Evolutionary conservation across 2,113 vertebrate species (phyloP).

Genomic region (Paramisgurnus dabryanus): DNA sequence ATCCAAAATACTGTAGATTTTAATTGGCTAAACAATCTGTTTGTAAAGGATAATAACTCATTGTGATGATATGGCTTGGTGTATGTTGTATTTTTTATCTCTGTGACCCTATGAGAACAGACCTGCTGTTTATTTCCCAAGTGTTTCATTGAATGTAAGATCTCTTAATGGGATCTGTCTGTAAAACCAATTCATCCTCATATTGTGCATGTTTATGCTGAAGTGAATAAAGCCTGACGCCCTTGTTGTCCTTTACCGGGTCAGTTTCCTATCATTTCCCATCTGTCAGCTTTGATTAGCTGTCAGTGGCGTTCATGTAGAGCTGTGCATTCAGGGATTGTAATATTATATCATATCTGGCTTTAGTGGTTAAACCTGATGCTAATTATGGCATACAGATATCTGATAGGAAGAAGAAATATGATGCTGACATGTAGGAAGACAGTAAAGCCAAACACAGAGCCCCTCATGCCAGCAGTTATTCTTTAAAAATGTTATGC

Average conservation of each 20-base stretch:
- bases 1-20: too few relatives aligned
- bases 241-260: background rate
- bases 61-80: too few relatives aligned
- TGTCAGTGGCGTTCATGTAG: conserved; percentile 10
- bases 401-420: conserved; percentile 55
- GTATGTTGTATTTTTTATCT: too few relatives aligned
- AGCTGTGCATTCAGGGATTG: conserved; percentile 42
- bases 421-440: conserved; percentile 50
- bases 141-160: background rate
- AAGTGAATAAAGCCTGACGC: background rate
- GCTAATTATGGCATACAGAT: conserved; percentile 57
- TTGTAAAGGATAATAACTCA: too few relatives aligned
- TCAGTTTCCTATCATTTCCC: conserved; percentile 39
- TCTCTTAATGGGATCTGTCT: background rate
- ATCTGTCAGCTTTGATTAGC: conserved; percentile 43
- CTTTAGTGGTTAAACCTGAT: conserved; percentile 51
- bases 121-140: background rate
- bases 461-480: background rate
- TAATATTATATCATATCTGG: conserved; percentile 46
- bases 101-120: too few relatives aligned
- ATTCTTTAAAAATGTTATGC: too few relatives aligned
- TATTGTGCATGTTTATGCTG: background rate
- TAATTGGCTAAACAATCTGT: too few relatives aligned
- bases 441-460: conserved; percentile 34
- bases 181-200: background rate